Conservation (phyloP, 2,797 vertebrate genomes). For the Scolopax rusticola region DNA sequence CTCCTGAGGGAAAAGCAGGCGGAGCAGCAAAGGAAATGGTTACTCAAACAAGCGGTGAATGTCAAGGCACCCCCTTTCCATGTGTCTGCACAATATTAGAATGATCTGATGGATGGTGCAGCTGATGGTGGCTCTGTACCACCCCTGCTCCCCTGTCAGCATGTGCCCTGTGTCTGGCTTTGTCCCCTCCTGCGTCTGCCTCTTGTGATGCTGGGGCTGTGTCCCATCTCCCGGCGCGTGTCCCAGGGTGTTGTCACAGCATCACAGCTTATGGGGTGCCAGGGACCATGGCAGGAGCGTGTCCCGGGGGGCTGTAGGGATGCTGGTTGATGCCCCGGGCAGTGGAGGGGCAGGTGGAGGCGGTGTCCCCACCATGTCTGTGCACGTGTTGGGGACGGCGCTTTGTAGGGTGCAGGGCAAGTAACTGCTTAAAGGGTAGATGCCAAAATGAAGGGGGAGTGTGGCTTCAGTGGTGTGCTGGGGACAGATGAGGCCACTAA, state of each 20-base stretch:
- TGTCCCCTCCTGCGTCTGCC: rapidly evolving
- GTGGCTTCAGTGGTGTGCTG: neutral
- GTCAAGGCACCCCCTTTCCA: conserved; percentile 28
- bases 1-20: neutral
- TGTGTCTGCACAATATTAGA: neutral
- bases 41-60: neutral
- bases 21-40: neutral
- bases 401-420: neutral
- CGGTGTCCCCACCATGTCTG: rapidly evolving
- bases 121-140: neutral
- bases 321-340: neutral
- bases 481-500: neutral
- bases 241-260: rapidly evolving
- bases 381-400: rapidly evolving
- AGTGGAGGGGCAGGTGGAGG: neutral
- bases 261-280: rapidly evolving
- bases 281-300: rapidly evolving
- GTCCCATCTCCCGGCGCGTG: rapidly evolving
- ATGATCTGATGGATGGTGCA: neutral
- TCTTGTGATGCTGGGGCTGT: rapidly evolving
- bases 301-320: rapidly evolving
- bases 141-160: neutral
- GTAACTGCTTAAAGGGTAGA: neutral
- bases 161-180: rapidly evolving
- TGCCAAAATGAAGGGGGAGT: neutral